phyloP scores from a whole-genome alignment of 2,113 vertebrate genomes.

The Pseudopodoces humilis region DNA sequence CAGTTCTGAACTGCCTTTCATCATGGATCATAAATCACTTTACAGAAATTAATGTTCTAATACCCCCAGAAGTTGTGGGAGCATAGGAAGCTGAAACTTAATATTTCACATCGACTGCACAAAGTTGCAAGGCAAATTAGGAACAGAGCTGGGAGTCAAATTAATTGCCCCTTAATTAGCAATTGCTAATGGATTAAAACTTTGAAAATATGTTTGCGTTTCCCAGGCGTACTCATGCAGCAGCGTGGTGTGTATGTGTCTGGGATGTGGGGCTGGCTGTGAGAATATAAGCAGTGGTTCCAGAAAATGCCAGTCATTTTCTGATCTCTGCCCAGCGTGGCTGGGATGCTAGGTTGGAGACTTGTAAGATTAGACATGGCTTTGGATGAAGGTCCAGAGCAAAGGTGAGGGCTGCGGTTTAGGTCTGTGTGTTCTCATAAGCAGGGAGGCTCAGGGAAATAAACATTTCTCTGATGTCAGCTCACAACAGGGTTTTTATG shows the following conservation, averaged over 20 bases:
- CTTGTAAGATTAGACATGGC: neutral
- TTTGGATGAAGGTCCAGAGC: neutral
- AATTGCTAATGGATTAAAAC: conserved; percentile 6
- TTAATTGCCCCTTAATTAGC: conserved; percentile 30
- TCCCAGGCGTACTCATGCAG: fast-evolving
- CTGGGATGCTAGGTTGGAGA: neutral
- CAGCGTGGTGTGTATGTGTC: fast-evolving
- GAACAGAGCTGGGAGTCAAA: neutral
- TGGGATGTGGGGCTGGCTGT: neutral
- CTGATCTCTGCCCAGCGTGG: neutral
- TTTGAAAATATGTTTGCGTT: neutral
- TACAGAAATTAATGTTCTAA: conserved; percentile 7
- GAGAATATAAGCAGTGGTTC: neutral
- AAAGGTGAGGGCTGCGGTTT: neutral
- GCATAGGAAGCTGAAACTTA: neutral
- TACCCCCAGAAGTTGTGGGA: neutral
- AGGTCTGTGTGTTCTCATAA: neutral
- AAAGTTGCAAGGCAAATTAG: neutral
- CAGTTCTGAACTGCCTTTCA: conserved; percentile 33
- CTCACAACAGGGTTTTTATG: neutral
- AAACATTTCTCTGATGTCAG: neutral
- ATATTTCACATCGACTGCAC: neutral
- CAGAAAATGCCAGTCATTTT: neutral
- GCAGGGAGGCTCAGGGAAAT: neutral
- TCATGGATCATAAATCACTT: conserved; percentile 34